These are phyloP conservation scores for Palythoa grandiflora DNA, from an alignment of 92 coral and sea anemone species.

Conservation along the genomic window DNA sequence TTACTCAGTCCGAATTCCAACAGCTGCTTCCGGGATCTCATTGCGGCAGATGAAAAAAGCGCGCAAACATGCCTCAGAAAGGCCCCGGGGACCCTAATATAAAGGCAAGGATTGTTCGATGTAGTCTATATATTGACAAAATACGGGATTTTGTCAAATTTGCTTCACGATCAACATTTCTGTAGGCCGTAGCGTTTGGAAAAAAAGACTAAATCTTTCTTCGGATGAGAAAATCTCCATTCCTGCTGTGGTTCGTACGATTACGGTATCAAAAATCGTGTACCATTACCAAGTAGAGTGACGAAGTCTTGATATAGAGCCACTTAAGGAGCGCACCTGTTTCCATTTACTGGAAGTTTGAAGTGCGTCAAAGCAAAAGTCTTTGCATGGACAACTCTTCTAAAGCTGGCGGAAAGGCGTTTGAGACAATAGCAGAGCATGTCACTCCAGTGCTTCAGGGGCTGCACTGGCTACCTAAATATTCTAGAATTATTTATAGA, in stretches of 20 bases:
- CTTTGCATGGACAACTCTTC: conserved; percentile 65
- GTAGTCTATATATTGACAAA: conserved; percentile 51
- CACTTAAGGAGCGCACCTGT: conserved; percentile 58
- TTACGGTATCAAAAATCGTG: conserved; percentile 54
- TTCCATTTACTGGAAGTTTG: conserved; percentile 55
- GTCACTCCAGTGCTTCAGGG: too few relatives aligned
- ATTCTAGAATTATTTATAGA: too few relatives aligned
- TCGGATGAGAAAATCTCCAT: conserved; percentile 59
- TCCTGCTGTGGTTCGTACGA: conserved; percentile 66
- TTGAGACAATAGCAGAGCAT: conserved; percentile 34
- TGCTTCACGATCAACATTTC: conserved; percentile 58
- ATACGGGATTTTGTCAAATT: conserved; percentile 54
- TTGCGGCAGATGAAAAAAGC: conserved; percentile 61
- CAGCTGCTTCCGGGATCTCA: conserved; percentile 62
- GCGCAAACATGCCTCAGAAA: conserved; percentile 47
- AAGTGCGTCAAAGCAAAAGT: conserved; percentile 64
- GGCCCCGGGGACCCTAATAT: conserved; percentile 43
- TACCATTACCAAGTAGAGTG: conserved; percentile 53
- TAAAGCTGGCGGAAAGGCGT: conserved; percentile 60
- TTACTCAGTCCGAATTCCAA: conserved; percentile 54
- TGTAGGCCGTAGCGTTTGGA: conserved; percentile 65
- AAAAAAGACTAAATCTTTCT: conserved; percentile 49
- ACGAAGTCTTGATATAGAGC: conserved; percentile 8
- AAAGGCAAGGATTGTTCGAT: conserved; percentile 40
- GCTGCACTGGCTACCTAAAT: too few relatives aligned